These are phyloP conservation scores for Buphagus erythrorhynchus DNA, from an alignment of 2,797 vertebrate species.

Conservation along the genomic window DNA sequence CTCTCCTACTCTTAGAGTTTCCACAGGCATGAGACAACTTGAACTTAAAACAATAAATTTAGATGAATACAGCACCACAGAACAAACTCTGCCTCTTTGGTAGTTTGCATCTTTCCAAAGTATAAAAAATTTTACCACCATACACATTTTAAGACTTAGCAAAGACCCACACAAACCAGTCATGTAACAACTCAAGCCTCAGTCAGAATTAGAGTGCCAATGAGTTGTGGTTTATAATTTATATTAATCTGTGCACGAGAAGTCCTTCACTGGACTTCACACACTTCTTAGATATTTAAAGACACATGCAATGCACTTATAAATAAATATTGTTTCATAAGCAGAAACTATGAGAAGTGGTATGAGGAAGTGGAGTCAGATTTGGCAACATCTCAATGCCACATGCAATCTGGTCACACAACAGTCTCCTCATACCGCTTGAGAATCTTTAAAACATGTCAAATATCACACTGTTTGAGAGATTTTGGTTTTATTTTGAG, in stretches of 20 bases:
- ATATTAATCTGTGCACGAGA: background rate
- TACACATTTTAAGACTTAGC: background rate
- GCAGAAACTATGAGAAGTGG: slow-evolving; percentile 52
- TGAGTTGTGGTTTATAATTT: background rate
- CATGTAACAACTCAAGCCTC: background rate
- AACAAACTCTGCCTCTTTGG: background rate
- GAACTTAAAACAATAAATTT: background rate
- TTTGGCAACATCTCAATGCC: slow-evolving; percentile 38
- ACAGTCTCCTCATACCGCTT: background rate
- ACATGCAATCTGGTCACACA: slow-evolving; percentile 22
- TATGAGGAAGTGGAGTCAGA: slow-evolving; percentile 52
- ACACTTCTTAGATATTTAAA: slow-evolving; percentile 15
- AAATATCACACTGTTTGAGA: background rate
- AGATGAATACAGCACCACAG: background rate
- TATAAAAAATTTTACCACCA: background rate
- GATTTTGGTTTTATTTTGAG: background rate
- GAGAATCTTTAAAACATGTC: background rate
- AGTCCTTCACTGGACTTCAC: background rate
- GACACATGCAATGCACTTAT: slow-evolving; percentile 6
- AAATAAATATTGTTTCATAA: slow-evolving; percentile 65
- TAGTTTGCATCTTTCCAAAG: background rate
- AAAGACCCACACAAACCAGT: background rate
- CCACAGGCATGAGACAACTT: background rate
- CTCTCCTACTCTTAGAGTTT: background rate
- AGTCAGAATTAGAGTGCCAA: background rate